Conservation (phyloP, 2,888 invertebrate genomes). For the Tetragonisca angustula region DNA sequence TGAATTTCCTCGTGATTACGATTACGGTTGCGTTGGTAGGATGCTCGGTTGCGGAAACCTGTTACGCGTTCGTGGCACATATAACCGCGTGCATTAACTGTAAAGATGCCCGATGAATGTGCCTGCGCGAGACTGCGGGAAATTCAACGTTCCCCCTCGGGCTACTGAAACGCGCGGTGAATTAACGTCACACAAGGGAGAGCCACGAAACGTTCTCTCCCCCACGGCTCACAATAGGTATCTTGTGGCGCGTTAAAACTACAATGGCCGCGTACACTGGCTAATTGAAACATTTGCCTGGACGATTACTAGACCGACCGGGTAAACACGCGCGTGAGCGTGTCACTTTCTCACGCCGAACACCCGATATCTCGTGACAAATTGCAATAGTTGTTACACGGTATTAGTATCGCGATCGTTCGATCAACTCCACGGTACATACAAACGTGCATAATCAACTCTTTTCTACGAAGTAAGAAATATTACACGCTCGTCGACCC, state of each 20-base stretch:
- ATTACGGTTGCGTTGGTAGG: slow-evolving; percentile 13
- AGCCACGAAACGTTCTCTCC: slow-evolving; percentile 22
- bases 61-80: slow-evolving; percentile 30
- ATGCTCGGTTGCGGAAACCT: slow-evolving; percentile 6
- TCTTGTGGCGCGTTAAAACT: slow-evolving; percentile 63
- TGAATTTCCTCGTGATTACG: not conserved
- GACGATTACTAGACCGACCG: slow-evolving; percentile 62
- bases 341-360: slow-evolving; percentile 64
- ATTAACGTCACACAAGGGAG: slow-evolving; percentile 45
- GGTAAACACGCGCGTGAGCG: slow-evolving; percentile 58
- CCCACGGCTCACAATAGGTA: slow-evolving; percentile 38
- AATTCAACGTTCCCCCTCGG: slow-evolving; percentile 17
- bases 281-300: slow-evolving; percentile 71
- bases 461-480: slow-evolving; percentile 1
- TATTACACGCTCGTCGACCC: not conserved
- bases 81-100: slow-evolving; percentile 29
- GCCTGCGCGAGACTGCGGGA: slow-evolving; percentile 27
- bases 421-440: not conserved
- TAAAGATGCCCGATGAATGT: slow-evolving; percentile 34
- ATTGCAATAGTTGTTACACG: slow-evolving; percentile 41
- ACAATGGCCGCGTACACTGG: slow-evolving; percentile 45
- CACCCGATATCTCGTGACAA: slow-evolving; percentile 41
- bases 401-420: slow-evolving; percentile 5
- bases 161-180: slow-evolving; percentile 48
- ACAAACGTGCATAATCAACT: not conserved